Evolutionary conservation across 2,797 vertebrate genomes (phyloP).

Genomic region (Enteromius trimaculatus): DNA sequence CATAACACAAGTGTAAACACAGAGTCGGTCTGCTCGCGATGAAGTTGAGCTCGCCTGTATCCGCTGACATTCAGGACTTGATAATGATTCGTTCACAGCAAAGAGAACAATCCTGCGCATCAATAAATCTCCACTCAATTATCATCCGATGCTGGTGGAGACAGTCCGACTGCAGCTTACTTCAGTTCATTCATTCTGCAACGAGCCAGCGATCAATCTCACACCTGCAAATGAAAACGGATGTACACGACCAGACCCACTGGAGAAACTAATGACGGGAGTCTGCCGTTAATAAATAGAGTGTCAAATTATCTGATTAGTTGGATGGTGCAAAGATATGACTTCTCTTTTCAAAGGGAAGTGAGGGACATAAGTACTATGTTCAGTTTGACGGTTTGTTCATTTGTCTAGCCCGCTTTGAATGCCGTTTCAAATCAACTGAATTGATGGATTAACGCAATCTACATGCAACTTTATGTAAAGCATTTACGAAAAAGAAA

Average conservation of each 20-base stretch:
- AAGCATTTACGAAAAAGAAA: background rate
- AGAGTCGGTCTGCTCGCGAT: background rate
- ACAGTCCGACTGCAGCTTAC: constrained; percentile 67
- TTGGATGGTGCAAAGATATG: background rate
- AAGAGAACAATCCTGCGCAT: constrained; percentile 52
- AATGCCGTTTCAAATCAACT: background rate
- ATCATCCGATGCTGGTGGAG: constrained; percentile 59
- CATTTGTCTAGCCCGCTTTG: background rate
- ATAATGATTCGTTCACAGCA: constrained; percentile 10
- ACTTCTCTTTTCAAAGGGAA: constrained; percentile 13
- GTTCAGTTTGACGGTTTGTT: background rate
- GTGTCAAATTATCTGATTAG: constrained; percentile 39
- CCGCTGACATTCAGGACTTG: constrained; percentile 14
- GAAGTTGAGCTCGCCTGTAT: background rate
- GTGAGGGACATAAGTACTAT: background rate
- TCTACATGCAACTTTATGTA: background rate
- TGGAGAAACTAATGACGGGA: constrained; percentile 60
- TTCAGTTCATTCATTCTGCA: constrained; percentile 68
- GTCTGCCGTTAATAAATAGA: constrained; percentile 68
- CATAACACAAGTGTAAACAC: background rate
- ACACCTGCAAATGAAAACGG: constrained; percentile 70
- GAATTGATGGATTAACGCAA: background rate
- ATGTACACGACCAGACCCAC: constrained; percentile 36
- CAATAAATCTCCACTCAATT: constrained; percentile 74
- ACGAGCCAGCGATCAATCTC: constrained; percentile 69